Base-by-base conservation (phyloP, 1,140 invertebrate species). In the Scaptomyza pallida region DNA sequence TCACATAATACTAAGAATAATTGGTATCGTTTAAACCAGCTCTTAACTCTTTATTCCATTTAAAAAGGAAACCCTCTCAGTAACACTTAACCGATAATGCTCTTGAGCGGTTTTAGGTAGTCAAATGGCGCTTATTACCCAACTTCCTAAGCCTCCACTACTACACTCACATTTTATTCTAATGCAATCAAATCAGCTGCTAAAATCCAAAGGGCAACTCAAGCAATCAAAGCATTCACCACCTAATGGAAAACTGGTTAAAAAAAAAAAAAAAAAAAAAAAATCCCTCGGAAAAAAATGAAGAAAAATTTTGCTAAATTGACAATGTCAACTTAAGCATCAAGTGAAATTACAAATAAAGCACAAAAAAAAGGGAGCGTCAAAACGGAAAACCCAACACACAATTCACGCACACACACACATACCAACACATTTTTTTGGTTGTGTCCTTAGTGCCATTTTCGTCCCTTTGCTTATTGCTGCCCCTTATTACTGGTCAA, bases 341-440 rank as follows among this genome's bases (percentile, higher is more conserved):
- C 80, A 86, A 81, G 63, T 64, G 56, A 78, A 88, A 82, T 82
- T 78, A 78, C 73, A 73, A 71, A 78, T 62, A 69, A 79, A 65
- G 63, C 41, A 26, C 5, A 26, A 26, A 76, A 67, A 80, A 70
- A 72, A 74, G 68, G 77, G 62, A 73, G 56, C 56, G 56, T 60
- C 57, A 73, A 62, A 73, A 73, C 70, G 70, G 64, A 73, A 73
- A 68, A 56, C 64, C 70, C 64, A 73, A 69, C 69, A 69, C 70
- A 69, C 70, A 76, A 73, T 68, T 76, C 63, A 43, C 73, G 73
- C 57, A 67, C 67, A 72, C 45, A 55, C 35, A n/a, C n/a, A n/a
- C n/a, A n/a, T n/a, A n/a, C n/a, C n/a, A n/a, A n/a, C n/a, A 15
- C 19, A 54, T 26, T 26, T 26, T 4, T 26, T 6, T 26, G 62